Base-by-base conservation (phyloP, 2,113 vertebrate species). In the Chionomys nivalis region DNA sequence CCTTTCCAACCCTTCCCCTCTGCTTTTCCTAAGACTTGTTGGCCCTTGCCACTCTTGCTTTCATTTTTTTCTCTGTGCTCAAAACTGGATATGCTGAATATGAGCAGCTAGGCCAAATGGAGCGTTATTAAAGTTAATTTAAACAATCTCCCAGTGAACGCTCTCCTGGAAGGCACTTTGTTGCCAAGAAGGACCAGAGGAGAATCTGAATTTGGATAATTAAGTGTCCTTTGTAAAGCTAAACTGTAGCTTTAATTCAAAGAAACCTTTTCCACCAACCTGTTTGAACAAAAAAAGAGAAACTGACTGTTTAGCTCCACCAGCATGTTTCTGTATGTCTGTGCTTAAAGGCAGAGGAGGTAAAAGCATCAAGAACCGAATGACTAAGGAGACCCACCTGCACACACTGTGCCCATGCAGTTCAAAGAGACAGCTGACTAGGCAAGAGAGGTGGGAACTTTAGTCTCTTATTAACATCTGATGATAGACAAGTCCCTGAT, bases 231-330 rank as follows among this genome's bases (percentile, higher is more conserved):
- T 96, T 76, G 23, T 86, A 87, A 94, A 93, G 55, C 58, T 95
- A 81, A 94, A 66, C 2, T 81, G 63, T 16, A 85, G 91, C 76
- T 95, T 91, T 95, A 87, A 97, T 89, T 96, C 58, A 79, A 96
- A 90, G 75, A 91, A 79, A 89, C 70, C 68, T 87, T 73, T 85
- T 90, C 75, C 49, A 96, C 39, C 61, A 92, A 77, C 31, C 33
- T 87, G 73, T 97, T 23, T 90, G 77, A 47, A 94, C 86, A 90
- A 61, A 94, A 26, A 68, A 78, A 91, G 89, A 19, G 2, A 44
- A 75, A 70, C 1, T 47, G 7, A 58, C 78, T 8, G 9, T 14
- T 28, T 26, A 79, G 58, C 77, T 79, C n/a, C n/a, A 95, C 8
- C 7, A 65, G 24, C 91, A 7, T 61, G 42, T 44, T 68, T 65